phyloP scores from a whole-genome alignment of 1,140 invertebrate genomes.

The Ruditapes philippinarum region DNA sequence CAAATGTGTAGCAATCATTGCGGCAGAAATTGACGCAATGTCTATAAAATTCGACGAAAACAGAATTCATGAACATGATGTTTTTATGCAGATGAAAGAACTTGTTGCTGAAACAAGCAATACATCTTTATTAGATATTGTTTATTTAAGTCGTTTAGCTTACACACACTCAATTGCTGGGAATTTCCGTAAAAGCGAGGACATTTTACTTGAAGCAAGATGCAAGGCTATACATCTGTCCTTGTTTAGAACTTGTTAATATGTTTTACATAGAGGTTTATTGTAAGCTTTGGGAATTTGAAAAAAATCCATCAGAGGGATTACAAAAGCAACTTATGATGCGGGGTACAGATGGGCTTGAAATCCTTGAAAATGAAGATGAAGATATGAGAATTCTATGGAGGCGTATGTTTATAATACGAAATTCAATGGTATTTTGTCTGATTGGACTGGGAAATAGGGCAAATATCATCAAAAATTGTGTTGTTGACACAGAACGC shows the following conservation, averaged over 20 bases:
- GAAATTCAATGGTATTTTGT: slow-evolving; percentile 73
- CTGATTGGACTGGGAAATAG: slow-evolving; percentile 71
- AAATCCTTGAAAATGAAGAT: slow-evolving; percentile 34
- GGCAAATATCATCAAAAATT: slow-evolving; percentile 61
- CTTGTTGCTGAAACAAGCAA: slow-evolving; percentile 45
- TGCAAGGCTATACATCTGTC: slow-evolving; percentile 39
- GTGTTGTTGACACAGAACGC: not conserved
- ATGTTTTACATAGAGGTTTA: slow-evolving; percentile 73
- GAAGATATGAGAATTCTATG: slow-evolving; percentile 56
- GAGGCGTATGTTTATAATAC: slow-evolving; percentile 70
- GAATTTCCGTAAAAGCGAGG: slow-evolving; percentile 31
- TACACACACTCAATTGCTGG: slow-evolving; percentile 59
- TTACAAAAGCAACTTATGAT: slow-evolving; percentile 48
- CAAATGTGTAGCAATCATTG: slow-evolving; percentile 65
- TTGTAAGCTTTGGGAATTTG: slow-evolving; percentile 68
- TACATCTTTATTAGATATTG: slow-evolving; percentile 57
- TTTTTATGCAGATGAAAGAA: slow-evolving; percentile 63
- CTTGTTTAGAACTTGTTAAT: slow-evolving; percentile 69
- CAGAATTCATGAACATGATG: slow-evolving; percentile 50
- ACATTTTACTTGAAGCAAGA: slow-evolving; percentile 63
- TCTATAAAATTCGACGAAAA: slow-evolving; percentile 55
- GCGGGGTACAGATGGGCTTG: slow-evolving; percentile 61
- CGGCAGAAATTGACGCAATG: slow-evolving; percentile 68
- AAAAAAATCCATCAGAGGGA: slow-evolving; percentile 40
- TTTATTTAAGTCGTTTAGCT: slow-evolving; percentile 63